Conservation (phyloP, 2,113 vertebrate genomes). For the Thymallus thymallus region DNA sequence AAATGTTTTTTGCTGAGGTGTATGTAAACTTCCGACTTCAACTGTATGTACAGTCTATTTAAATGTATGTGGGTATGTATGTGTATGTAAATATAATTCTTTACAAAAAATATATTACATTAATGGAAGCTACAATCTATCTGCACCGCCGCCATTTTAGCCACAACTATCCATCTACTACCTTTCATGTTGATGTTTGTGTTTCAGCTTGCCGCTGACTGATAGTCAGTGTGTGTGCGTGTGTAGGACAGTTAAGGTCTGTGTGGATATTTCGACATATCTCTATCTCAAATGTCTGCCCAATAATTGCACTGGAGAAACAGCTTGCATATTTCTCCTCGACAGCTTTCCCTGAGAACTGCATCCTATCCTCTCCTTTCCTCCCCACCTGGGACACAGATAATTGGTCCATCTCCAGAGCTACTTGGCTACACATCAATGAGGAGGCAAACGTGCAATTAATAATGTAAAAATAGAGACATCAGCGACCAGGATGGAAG, state of each 20-base stretch:
- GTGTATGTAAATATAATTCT: too few relatives aligned
- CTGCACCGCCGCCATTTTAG: slow-evolving; percentile 17
- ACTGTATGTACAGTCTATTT: too few relatives aligned
- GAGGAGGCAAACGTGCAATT: slow-evolving; percentile 60
- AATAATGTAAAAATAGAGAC: slow-evolving; percentile 49
- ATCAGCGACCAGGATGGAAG: slow-evolving; percentile 24
- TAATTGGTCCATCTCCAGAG: slow-evolving; percentile 67
- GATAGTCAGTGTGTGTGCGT: too few relatives aligned
- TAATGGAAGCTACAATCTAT: too few relatives aligned
- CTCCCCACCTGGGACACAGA: slow-evolving; percentile 49
- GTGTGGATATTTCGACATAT: slow-evolving; percentile 24
- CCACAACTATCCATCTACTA: slow-evolving; percentile 16
- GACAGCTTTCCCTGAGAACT: slow-evolving; percentile 18
- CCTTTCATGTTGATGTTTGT: slow-evolving; percentile 25
- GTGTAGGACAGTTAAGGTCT: slow-evolving; percentile 18
- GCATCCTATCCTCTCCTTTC: slow-evolving; percentile 22
- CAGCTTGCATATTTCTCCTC: slow-evolving; percentile 30
- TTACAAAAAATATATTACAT: too few relatives aligned
- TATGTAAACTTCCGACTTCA: too few relatives aligned
- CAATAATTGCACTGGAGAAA: slow-evolving; percentile 9
- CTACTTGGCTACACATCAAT: slow-evolving; percentile 58
- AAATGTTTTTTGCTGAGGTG: too few relatives aligned
- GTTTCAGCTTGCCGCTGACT: slow-evolving; percentile 8
- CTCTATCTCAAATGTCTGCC: slow-evolving; percentile 19
- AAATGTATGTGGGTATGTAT: too few relatives aligned